These are phyloP conservation scores for Tetraodon nigroviridis DNA, from an alignment of 2,113 vertebrate species.

Conservation along the genomic window DNA sequence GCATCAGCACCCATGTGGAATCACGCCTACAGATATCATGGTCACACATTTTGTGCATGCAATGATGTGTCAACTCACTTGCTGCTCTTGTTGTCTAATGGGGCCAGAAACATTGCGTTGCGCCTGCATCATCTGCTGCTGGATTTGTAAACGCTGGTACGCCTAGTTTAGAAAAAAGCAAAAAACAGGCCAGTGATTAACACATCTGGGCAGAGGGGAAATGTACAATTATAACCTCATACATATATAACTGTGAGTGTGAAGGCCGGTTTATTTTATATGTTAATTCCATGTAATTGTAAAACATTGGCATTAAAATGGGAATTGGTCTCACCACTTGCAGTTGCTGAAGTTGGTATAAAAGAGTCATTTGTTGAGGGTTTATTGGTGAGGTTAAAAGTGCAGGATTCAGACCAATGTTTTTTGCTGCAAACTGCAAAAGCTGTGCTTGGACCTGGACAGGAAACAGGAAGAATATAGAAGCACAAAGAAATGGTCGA, in stretches of 20 bases:
- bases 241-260: neutral
- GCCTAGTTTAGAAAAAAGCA: constrained; percentile 69
- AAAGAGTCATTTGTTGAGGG: constrained; percentile 99
- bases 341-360: constrained; percentile 99
- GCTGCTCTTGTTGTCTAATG: constrained; percentile 99
- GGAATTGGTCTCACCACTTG: constrained; percentile 87
- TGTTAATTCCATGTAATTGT: neutral
- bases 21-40: neutral
- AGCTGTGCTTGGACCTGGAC: constrained; percentile 99
- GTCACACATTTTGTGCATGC: constrained; percentile 1
- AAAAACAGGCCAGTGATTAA: constrained; percentile 6
- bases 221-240: neutral
- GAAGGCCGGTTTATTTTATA: neutral
- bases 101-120: constrained; percentile 98
- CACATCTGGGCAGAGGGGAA: no score
- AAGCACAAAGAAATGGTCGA: neutral
- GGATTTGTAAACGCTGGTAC: constrained; percentile 99
- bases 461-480: constrained; percentile 4
- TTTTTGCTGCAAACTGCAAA: constrained; percentile 99
- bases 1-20: neutral
- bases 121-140: constrained; percentile 99
- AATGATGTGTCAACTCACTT: constrained; percentile 80
- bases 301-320: neutral
- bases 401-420: constrained; percentile 99
- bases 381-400: constrained; percentile 99